Conservation (phyloP, 1,140 invertebrate genomes). For the Yoshiicerus persimilis region DNA sequence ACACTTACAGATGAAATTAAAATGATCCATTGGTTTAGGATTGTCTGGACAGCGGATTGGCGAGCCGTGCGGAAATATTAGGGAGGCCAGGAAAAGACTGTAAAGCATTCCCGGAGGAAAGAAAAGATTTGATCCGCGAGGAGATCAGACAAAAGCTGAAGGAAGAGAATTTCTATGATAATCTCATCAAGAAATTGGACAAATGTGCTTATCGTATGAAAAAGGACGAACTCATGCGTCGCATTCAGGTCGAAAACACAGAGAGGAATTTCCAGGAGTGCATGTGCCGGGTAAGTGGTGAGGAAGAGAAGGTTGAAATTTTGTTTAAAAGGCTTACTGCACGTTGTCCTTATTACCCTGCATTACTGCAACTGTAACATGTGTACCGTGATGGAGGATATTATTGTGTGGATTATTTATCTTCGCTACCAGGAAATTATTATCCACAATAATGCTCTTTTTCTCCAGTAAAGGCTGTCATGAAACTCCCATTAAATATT, state of each 20-base stretch:
- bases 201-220: conserved; percentile 23
- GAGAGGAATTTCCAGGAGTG: conserved; percentile 44
- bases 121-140: not conserved
- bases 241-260: conserved; percentile 40
- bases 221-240: conserved; percentile 38
- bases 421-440: not conserved
- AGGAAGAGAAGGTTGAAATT: not conserved
- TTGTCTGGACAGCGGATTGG: not conserved
- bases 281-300: conserved; percentile 36
- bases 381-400: too few relatives aligned
- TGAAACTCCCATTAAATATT: not conserved
- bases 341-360: too few relatives aligned
- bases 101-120: not conserved
- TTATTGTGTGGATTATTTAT: not conserved
- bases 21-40: not conserved
- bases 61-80: not conserved
- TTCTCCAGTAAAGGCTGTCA: not conserved
- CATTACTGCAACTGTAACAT: not conserved
- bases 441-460: not conserved
- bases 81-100: not conserved
- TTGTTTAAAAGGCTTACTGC: too few relatives aligned
- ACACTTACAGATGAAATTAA: not conserved
- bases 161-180: conserved; percentile 16
- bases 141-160: conserved; percentile 29
- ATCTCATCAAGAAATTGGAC: conserved; percentile 32